A percentile compares a stretch with the other conserved stretches of the same genome.
Conservation (phyloP, 2,888 invertebrate species). For the Trilocha varians region DNA sequence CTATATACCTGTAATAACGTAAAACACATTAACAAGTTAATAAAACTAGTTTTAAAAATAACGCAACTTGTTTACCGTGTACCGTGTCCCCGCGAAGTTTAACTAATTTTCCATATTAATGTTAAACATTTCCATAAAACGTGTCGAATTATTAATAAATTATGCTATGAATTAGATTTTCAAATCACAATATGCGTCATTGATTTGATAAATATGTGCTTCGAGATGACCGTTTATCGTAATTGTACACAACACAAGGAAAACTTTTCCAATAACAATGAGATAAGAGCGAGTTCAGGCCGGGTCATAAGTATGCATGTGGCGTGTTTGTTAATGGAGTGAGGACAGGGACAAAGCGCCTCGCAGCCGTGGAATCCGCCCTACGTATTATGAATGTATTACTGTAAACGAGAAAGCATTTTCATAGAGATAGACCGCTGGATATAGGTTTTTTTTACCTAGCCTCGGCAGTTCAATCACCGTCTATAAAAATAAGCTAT, state of each 20-base stretch:
- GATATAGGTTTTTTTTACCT: conserved; percentile 22
- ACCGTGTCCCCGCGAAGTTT: neutral
- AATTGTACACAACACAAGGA: conserved; percentile 22
- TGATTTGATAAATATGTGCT: conserved; percentile 3
- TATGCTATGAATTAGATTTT: conserved; percentile 10
- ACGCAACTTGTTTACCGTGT: neutral
- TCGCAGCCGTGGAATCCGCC: conserved; percentile 20
- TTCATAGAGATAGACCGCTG: conserved; percentile 25
- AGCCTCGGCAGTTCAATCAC: neutral
- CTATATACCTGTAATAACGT: no score
- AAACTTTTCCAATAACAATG: conserved; percentile 28
- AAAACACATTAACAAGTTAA: no score
- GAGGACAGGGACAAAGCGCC: conserved; percentile 21
- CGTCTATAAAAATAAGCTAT: no score
- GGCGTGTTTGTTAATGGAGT: conserved; percentile 28
- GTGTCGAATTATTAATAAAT: conserved; percentile 11
- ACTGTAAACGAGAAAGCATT: conserved; percentile 24
- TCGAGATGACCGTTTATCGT: conserved; percentile 10
- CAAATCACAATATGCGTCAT: conserved; percentile 7
- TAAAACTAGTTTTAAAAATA: no score
- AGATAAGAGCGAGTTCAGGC: conserved; percentile 26
- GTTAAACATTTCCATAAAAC: neutral
- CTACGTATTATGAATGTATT: conserved; percentile 36
- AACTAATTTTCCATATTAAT: neutral
- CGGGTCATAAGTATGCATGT: conserved; percentile 33